A percentile compares a stretch with the other conserved stretches of the same genome.
Conservation (phyloP, 2,888 invertebrate species). For the Brenthis hecate region DNA sequence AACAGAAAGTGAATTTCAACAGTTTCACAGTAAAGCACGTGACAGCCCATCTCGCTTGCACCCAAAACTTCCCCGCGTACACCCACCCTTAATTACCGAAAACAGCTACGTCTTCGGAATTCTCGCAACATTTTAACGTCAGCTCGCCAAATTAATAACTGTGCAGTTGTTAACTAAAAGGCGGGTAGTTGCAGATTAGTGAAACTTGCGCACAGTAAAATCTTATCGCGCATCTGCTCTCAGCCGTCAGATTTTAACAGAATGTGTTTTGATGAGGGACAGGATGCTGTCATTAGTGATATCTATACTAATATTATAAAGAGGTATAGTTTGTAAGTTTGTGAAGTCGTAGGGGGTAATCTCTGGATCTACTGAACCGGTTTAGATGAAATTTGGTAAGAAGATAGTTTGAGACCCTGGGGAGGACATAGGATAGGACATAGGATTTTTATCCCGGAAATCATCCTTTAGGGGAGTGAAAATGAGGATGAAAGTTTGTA, state of each 20-base stretch:
- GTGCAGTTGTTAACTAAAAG: conserved; percentile 26
- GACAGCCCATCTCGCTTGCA: conserved; percentile 4
- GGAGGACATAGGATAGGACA: no score
- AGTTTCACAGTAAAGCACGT: background rate
- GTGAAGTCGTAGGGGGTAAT: no score
- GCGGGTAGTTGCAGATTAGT: conserved; percentile 30
- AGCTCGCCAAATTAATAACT: conserved; percentile 31
- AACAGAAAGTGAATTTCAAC: background rate
- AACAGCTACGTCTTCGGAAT: conserved; percentile 26
- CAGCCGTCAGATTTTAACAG: background rate
- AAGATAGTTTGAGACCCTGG: no score
- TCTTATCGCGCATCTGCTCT: background rate
- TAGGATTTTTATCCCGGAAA: no score
- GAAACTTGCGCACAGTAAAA: conserved; percentile 14
- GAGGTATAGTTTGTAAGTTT: no score
- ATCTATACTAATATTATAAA: no score
- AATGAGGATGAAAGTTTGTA: no score
- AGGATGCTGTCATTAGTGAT: conserved; percentile 4
- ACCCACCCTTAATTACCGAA: conserved; percentile 19
- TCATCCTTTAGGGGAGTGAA: no score
- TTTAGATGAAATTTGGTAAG: no score
- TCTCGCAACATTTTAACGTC: conserved; percentile 27
- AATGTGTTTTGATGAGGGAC: conserved; percentile 9
- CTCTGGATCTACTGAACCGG: no score
- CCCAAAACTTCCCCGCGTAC: conserved; percentile 24